Evolutionary conservation across 92 coral and sea anemone species (phyloP), one percentile per base, ranked within the genome.

Genomic region (Scolanthus callimorphus): DNA sequence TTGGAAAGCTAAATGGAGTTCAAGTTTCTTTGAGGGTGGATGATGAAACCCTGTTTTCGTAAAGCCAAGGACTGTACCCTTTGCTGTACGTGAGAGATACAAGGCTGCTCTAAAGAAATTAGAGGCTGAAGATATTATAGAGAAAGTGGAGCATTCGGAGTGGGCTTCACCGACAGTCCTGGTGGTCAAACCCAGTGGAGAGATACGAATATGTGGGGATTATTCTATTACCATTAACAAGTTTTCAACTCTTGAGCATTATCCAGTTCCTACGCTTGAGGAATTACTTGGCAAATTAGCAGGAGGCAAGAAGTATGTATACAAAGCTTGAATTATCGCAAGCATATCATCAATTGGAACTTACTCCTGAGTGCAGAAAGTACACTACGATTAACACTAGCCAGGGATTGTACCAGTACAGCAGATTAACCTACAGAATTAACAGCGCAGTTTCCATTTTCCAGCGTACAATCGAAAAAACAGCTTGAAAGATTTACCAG

Each of bases 281-380:
- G 79, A 77, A 27, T 29, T 82, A 31, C 26, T 54, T 26, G 57
- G 55, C 37, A 49, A 67, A 19, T 30, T 80, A 55, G 31, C 72
- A 2, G 63, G 70, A 12, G 81, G 65, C 26, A 73, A 53, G 39
- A 65, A 24, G 59, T 76, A n/a, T n/a, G n/a, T n/a, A 50, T 31
- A 76, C 79, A 27, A 63, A 58, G 27, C 67, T 76, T 49, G 83
- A 76, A 26, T 76, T 81, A 27, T 70, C 74, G 20, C 82, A 81
- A 25, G 88, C 88, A 31, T 68, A 80, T 25, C 82, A 59, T n/a
- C 83, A 75, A 34, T 25, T 80, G 25, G 56, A 74, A 22, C 77
- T 67, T 15, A 0, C 62, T 25, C 69, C 69, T n/a, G 86, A 79
- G 25, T 13, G 55, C 31, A 9, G 79, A 23, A 61, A 62, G 43